These are phyloP conservation scores for Pteromalus puparum DNA, from an alignment of 1,140 invertebrate species.

Conservation along the genomic window DNA sequence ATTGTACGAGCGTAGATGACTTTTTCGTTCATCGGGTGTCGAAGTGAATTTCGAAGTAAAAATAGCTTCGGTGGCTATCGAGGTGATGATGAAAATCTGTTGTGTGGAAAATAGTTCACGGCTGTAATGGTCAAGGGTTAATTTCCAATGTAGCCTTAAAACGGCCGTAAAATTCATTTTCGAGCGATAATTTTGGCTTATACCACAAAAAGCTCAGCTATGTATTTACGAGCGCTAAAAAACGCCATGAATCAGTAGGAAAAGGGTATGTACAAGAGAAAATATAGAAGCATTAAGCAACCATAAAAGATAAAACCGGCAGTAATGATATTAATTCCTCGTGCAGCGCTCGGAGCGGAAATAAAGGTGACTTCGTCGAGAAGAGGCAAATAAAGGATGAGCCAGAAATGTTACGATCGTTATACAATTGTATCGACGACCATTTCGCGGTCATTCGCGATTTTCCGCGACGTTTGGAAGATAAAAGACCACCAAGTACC, in stretches of 20 bases:
- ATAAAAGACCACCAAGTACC: slow-evolving; percentile 31
- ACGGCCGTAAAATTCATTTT: slow-evolving; percentile 13
- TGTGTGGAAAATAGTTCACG: background rate
- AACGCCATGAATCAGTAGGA: slow-evolving; percentile 12
- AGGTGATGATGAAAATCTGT: background rate
- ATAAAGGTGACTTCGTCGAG: background rate
- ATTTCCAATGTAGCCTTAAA: background rate
- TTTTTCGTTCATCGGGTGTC: background rate
- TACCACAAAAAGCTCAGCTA: background rate
- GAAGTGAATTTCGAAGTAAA: background rate
- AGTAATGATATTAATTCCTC: slow-evolving; percentile 42
- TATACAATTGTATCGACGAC: slow-evolving; percentile 28
- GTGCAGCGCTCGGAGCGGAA: background rate
- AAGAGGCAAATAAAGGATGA: background rate
- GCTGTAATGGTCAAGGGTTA: background rate
- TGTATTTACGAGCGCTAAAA: slow-evolving; percentile 25
- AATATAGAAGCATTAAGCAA: slow-evolving; percentile 9
- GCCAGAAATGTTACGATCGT: background rate
- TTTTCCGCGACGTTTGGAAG: slow-evolving; percentile 6
- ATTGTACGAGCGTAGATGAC: background rate
- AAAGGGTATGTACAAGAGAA: background rate
- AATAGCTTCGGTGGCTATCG: background rate
- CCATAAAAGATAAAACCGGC: slow-evolving; percentile 38
- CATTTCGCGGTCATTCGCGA: slow-evolving; percentile 37
- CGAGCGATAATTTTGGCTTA: background rate